phyloP scores from a whole-genome alignment of 2,797 vertebrate species.

The Gymnopithys bicolor region DNA sequence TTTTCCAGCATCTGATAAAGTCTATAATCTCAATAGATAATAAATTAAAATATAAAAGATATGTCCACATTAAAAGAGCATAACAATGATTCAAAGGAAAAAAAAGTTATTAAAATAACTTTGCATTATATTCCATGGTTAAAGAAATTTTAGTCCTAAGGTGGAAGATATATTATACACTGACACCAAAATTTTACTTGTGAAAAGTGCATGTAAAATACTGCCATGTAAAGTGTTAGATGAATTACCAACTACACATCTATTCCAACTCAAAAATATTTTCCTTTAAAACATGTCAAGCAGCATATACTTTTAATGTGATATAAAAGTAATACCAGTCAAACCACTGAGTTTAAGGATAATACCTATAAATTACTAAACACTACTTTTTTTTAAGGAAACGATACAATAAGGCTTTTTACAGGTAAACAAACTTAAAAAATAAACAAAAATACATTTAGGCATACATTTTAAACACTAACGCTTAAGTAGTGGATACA shows the following conservation, averaged over 20 bases:
- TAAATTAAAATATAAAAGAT: conserved; percentile 74
- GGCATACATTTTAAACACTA: conserved; percentile 55
- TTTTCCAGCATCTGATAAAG: conserved; percentile 63
- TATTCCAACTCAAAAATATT: conserved; percentile 67
- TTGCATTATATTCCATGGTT: conserved; percentile 23
- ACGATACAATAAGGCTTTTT: conserved; percentile 72
- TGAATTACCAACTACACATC: conserved; percentile 53
- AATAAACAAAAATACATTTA: conserved; percentile 69
- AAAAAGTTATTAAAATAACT: conserved; percentile 26
- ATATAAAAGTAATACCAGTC: conserved; percentile 67
- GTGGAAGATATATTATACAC: conserved; percentile 37
- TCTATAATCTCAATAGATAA: conserved; percentile 51
- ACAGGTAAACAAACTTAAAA: conserved; percentile 71
- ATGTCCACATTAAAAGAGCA: conserved; percentile 63
- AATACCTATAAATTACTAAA: conserved; percentile 63
- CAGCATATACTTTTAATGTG: conserved; percentile 67
- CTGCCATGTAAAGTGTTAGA: conserved; percentile 52
- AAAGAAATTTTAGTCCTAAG: conserved; percentile 42
- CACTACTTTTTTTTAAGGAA: conserved; percentile 52
- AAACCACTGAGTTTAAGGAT: conserved; percentile 60
- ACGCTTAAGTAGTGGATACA: conserved; percentile 21
- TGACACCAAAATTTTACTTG: conserved; percentile 54
- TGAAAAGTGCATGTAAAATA: conserved; percentile 73
- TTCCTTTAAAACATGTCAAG: conserved; percentile 74
- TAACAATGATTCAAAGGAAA: conserved; percentile 56